Evolutionary conservation across 2,113 vertebrate species (phyloP), one percentile per base, ranked within the genome.

Genomic region (Xyliphius kryptos): DNA sequence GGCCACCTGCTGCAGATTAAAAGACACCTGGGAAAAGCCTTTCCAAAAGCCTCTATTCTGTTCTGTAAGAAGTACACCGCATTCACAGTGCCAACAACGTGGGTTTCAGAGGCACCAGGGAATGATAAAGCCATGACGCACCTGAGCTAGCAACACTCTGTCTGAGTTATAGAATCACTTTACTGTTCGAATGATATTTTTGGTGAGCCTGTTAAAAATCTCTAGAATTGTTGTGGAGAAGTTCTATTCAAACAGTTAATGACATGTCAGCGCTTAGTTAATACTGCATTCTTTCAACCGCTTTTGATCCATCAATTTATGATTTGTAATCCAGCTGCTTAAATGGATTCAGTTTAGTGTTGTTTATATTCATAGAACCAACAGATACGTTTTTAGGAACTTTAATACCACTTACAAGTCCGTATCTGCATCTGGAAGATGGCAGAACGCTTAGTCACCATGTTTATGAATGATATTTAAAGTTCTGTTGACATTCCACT

Each of bases 1-100:
- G 79, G 83, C 82, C 85, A 87, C 85, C 84, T 87, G 85, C 82
- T 82, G 63, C 70, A 86, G 84, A 86, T 87, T 87, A 86, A 86
- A 85, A 77, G 82, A 69, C 82, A 83, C 80, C 84, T 81, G 82
- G 82, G 77, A 80, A 67, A 75, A 63, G 38, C 56, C 17, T 67
- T 66, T 66, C 55, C 54, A 36, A n/a, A 68, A 53, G 16, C 69
- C 66, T 68, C 56, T 49, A 60, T 67, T 70, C 53, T 61, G 65
- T 68, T 58, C 54, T 71, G n/a, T 58, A 43, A 63, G 65, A 66
- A 71, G 54, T 58, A 48, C 41, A 21, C 41, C 11, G 17, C 61
- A 21, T 62, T 63, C 20, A 19, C 43, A 43, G 52, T 20, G 46
- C 61, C 57, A 65, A 16, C 57, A 68, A 68, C 69, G 61, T 52